phyloP scores from a whole-genome alignment of 2,888 invertebrate genomes.

The Smittia sp. region DNA sequence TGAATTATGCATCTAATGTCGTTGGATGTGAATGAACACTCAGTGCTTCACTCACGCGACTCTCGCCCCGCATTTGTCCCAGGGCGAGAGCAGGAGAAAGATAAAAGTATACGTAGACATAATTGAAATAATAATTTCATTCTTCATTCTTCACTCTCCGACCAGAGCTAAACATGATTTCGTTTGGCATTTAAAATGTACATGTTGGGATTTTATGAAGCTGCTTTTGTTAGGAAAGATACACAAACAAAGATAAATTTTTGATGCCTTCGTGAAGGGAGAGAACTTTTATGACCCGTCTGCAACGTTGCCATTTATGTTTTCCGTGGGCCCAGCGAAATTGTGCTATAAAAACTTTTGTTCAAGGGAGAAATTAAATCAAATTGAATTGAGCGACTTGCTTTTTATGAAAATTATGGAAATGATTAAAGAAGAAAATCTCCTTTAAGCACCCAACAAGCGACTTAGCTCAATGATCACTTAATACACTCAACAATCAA shows the following conservation, averaged over 20 bases:
- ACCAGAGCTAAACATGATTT: constrained; percentile 1
- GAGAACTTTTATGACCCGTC: not conserved
- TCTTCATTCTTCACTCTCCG: constrained; percentile 5
- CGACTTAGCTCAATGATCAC: too few species aligned
- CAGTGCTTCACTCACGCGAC: too few species aligned
- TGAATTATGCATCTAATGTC: constrained; percentile 30
- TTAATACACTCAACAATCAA: too few species aligned
- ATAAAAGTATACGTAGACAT: constrained; percentile 25
- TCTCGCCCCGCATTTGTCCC: not conserved
- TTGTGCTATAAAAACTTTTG: constrained; percentile 1
- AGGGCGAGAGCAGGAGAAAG: not conserved
- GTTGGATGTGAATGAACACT: not conserved
- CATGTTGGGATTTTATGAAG: constrained; percentile 1
- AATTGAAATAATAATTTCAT: constrained; percentile 31
- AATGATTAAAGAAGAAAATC: too few species aligned
- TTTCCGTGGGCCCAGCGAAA: not conserved
- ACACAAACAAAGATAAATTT: not conserved
- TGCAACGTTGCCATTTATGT: constrained; percentile 5
- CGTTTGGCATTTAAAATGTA: not conserved
- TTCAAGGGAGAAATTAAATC: not conserved
- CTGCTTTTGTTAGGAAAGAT: not conserved
- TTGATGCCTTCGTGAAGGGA: constrained; percentile 21
- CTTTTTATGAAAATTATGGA: not conserved
- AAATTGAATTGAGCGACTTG: not conserved
- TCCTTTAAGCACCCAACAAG: too few species aligned